Percentiles rank a stretch among this genome's conserved stretches.
These are phyloP conservation scores for Plecotus auritus DNA, from an alignment of 2,113 vertebrate genomes.

Conservation along the genomic window DNA sequence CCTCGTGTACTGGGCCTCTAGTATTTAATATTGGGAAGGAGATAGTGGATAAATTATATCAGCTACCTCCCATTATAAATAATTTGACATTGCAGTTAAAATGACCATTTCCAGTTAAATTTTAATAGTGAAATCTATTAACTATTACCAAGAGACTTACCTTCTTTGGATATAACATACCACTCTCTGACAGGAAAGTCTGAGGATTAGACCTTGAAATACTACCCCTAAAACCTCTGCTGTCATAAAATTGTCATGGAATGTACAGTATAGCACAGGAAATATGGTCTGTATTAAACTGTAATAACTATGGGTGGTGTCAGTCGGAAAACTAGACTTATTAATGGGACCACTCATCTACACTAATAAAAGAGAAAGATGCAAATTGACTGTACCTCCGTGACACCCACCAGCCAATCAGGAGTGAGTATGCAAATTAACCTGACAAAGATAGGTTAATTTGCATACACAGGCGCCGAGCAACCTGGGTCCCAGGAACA, in stretches of 20 bases:
- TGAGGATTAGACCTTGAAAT: not conserved
- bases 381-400: too few species aligned
- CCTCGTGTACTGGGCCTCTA: not conserved
- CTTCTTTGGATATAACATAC: not conserved
- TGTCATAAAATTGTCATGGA: not conserved
- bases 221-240: not conserved
- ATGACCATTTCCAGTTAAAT: not conserved
- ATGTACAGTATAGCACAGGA: not conserved
- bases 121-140: slow-evolving; percentile 23
- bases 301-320: not conserved
- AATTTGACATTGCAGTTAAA: not conserved
- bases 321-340: not conserved
- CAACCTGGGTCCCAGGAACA: too few species aligned
- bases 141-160: not conserved
- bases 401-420: too few species aligned
- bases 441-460: too few species aligned
- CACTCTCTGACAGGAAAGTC: not conserved
- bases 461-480: too few species aligned
- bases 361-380: too few species aligned
- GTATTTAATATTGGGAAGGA: not conserved
- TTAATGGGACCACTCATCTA: not conserved
- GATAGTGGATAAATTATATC: not conserved
- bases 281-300: not conserved
- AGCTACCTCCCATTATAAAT: not conserved
- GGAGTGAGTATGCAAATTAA: too few species aligned